Evolutionary conservation across 2,113 vertebrate species (phyloP).

Genomic region (Dromiciops gliroides): DNA sequence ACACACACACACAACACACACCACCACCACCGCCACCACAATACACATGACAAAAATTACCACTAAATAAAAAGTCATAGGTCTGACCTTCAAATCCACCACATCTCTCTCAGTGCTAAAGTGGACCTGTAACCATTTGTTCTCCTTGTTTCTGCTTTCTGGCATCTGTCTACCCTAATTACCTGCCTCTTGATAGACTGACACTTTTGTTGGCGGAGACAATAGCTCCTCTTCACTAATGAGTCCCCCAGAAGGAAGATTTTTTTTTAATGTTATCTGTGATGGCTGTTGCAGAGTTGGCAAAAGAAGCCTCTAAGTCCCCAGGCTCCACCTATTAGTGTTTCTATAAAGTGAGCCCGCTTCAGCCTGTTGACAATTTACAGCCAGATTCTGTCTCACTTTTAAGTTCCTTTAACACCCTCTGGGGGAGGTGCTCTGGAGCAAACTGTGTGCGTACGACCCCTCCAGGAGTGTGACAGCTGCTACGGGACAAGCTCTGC

Average conservation of each 20-base stretch:
- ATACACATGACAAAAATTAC: slow-evolving; percentile 1
- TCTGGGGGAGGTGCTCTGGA: background rate
- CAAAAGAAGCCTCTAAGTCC: background rate
- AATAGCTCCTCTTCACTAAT: slow-evolving; percentile 58
- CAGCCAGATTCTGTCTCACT: background rate
- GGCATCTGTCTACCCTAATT: slow-evolving; percentile 52
- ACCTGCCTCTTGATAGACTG: slow-evolving; percentile 53
- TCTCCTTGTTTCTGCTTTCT: background rate
- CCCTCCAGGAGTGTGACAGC: background rate
- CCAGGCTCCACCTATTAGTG: slow-evolving; percentile 42
- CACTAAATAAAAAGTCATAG: background rate
- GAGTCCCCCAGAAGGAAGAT: slow-evolving; percentile 59
- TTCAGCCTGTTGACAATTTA: background rate
- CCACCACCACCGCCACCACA: background rate
- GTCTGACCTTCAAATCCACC: background rate
- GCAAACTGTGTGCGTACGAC: background rate
- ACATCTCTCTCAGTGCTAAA: slow-evolving; percentile 22
- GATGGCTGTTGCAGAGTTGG: background rate
- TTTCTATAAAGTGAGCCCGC: slow-evolving; percentile 6
- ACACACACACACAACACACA: background rate
- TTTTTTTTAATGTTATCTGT: slow-evolving; percentile 2
- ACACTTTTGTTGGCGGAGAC: slow-evolving; percentile 17
- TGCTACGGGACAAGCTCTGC: background rate
- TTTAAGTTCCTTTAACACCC: background rate
- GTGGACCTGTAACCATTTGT: slow-evolving; percentile 18